phyloP scores from a whole-genome alignment of 2,113 vertebrate genomes.

The Amazona vittata region DNA sequence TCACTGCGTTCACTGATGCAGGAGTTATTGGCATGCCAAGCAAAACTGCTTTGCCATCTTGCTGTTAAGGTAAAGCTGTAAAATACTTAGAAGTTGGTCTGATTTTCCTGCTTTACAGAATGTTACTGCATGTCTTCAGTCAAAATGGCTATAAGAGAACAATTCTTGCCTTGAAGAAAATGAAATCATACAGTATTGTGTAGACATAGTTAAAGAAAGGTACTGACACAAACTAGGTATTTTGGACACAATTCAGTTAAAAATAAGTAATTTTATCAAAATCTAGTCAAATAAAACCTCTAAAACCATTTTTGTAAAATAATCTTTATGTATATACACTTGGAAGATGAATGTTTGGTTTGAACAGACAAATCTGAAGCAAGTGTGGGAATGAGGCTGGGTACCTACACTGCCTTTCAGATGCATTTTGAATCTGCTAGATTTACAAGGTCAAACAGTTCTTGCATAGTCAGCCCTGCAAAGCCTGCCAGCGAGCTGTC shows the following conservation, averaged over 20 bases:
- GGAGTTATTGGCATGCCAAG: background rate
- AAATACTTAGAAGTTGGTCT: background rate
- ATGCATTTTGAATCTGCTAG: background rate
- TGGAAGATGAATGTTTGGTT: background rate
- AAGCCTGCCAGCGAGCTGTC: background rate
- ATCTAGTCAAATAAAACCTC: background rate
- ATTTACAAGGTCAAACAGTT: background rate
- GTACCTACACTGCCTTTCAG: background rate
- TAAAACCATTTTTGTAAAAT: background rate
- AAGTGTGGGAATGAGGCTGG: background rate
- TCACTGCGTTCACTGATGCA: background rate
- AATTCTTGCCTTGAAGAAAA: background rate
- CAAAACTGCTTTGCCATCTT: background rate
- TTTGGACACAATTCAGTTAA: background rate
- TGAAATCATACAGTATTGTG: background rate
- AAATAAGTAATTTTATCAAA: background rate
- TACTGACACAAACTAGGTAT: background rate
- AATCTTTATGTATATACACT: background rate
- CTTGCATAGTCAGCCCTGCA: background rate
- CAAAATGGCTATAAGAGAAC: background rate
- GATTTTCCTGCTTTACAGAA: background rate
- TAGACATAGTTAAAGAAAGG: background rate
- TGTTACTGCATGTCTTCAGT: background rate
- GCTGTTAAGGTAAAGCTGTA: background rate
- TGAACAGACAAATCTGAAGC: background rate